Percentiles rank a stretch among this genome's conserved stretches.
phyloP scores from a whole-genome alignment of 2,113 vertebrate species.

The Centropristis striata region DNA sequence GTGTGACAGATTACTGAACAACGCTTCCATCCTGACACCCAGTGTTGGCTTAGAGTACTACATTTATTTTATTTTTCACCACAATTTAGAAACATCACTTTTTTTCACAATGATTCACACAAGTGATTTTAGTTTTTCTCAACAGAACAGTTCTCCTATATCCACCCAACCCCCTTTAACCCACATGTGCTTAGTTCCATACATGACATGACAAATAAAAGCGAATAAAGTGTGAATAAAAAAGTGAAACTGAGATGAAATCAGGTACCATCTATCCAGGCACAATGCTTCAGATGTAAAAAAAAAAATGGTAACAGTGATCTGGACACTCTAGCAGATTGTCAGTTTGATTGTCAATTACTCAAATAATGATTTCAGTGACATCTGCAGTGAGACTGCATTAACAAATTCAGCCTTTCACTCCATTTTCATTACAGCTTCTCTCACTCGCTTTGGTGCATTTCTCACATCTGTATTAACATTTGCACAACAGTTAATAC shows the following conservation, averaged over 20 bases:
- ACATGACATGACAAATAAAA: slow-evolving; percentile 6
- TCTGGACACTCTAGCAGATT: slow-evolving; percentile 12
- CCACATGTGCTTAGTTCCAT: not conserved
- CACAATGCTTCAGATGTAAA: not conserved
- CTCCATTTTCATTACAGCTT: slow-evolving; percentile 2
- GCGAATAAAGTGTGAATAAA: no score
- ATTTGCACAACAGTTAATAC: no score
- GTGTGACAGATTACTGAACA: not conserved
- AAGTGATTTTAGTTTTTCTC: not conserved
- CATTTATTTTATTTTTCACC: not conserved
- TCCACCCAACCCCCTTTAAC: not conserved
- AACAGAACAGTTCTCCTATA: not conserved
- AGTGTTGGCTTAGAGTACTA: slow-evolving; percentile 38
- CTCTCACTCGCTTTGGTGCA: no score
- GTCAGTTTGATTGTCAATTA: not conserved
- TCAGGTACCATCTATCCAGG: not conserved
- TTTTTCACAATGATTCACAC: slow-evolving; percentile 51
- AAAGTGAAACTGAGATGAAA: slow-evolving; percentile 12
- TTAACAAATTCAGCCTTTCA: not conserved
- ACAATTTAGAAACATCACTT: slow-evolving; percentile 27
- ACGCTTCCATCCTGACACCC: slow-evolving; percentile 59
- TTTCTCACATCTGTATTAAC: no score
- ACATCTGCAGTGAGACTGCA: not conserved
- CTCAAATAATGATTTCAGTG: not conserved
- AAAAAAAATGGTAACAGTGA: not conserved